Evolutionary conservation across 2,113 vertebrate species (phyloP), one percentile per base, ranked within the genome.

Genomic region (Gasterosteus nipponicus): DNA sequence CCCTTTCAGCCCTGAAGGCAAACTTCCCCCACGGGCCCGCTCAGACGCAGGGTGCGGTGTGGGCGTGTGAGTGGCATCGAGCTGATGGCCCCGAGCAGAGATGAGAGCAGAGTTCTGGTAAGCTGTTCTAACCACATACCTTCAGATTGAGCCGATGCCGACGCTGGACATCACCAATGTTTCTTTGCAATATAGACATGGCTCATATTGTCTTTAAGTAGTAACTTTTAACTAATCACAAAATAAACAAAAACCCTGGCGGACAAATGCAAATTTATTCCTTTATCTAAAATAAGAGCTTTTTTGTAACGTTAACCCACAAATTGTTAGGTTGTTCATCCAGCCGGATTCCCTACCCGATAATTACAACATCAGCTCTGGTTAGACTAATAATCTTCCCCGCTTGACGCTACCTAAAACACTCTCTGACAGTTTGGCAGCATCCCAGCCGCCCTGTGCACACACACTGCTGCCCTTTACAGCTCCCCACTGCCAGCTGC

Each of bases 371-470:
- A 81, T 91, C 74, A 77, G 66, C 46, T 78, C 70, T 72, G 35
- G 78, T 81, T 86, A 71, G 83, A 79, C 63, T 83, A 85, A 85
- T 79, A 78, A 74, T 58, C 46, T 22, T 42, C 71, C 69, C 71
- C 69, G n/a, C 66, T 61, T 81, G 87, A 87, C 69, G 33, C 57
- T 38, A 81, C 58, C 73, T 71, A 83, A 87, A 26, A 83, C 61
- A 68, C 75, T 41, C 35, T 54, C 70, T 80, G 83, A 85, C 77
- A 88, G 75, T 66, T 79, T 78, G 82, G 76, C 84, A 78, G 70
- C 74, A 7, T 63, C 56, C 82, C 81, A 89, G 54, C 59, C 38
- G 16, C 66, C 22, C 80, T 85, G 82, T 38, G 53, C 78, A 31
- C 61, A 81, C 73, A 79, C 83, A 53, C 53, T 22, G 56, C 73